These are phyloP conservation scores for Falco novaeseelandiae DNA, from an alignment of 2,797 vertebrate species.

Conservation along the genomic window DNA sequence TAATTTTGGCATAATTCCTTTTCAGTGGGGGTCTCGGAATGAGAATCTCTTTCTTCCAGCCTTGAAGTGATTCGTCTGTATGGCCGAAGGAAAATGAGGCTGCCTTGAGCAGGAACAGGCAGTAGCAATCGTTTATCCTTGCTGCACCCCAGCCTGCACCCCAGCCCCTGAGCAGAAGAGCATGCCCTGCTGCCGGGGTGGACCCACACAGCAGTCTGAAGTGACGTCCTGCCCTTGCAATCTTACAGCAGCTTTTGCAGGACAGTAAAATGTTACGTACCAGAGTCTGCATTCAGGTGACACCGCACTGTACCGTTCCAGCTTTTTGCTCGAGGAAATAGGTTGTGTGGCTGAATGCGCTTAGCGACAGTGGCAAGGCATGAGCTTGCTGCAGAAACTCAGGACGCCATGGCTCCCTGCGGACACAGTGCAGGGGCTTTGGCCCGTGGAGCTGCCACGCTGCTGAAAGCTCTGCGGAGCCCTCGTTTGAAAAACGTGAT, in stretches of 20 bases:
- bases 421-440: neutral
- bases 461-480: neutral
- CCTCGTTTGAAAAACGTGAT: too few species aligned
- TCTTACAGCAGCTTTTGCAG: neutral
- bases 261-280: neutral
- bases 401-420: rapidly evolving
- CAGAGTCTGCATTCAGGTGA: neutral
- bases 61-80: neutral
- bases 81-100: neutral
- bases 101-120: neutral
- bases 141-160: neutral
- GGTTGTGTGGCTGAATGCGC: neutral
- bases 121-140: neutral
- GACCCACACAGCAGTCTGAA: rapidly evolving
- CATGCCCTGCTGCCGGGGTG: neutral
- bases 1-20: neutral
- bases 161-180: neutral
- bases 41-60: neutral
- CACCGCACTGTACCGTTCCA: neutral
- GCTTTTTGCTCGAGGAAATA: neutral
- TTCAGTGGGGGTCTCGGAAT: neutral
- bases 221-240: too few species aligned
- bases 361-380: neutral
- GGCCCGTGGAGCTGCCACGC: rapidly evolving
- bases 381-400: neutral